Percentiles rank a stretch among this genome's conserved stretches.
Conservation (phyloP, 2,113 vertebrate species). For the Ancistrus triradiatus region DNA sequence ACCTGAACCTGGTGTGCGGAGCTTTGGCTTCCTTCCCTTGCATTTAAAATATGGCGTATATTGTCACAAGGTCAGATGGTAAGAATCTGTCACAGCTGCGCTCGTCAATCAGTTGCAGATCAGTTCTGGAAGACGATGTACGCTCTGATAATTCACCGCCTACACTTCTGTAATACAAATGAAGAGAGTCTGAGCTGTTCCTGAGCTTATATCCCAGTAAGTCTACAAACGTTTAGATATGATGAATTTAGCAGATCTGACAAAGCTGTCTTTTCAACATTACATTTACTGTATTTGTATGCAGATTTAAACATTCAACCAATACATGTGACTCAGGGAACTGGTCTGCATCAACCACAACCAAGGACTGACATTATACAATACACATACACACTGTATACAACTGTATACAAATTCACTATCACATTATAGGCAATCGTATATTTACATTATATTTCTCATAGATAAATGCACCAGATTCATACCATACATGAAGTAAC, state of each 20-base stretch:
- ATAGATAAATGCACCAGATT: too few species aligned
- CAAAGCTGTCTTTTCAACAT: neutral
- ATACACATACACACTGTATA: too few species aligned
- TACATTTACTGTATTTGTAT: neutral
- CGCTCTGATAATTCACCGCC: slow-evolving; percentile 10
- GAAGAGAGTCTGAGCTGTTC: slow-evolving; percentile 6
- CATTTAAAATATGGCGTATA: slow-evolving; percentile 77
- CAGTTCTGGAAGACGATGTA: neutral
- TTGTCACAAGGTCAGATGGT: slow-evolving; percentile 70
- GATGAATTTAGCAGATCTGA: neutral
- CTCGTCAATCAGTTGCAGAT: neutral
- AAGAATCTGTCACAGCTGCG: slow-evolving; percentile 23
- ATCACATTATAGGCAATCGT: too few species aligned
- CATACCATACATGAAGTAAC: too few species aligned
- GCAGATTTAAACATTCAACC: slow-evolving; percentile 6
- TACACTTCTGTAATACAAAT: neutral
- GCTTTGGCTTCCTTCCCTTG: slow-evolving; percentile 76
- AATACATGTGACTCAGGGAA: slow-evolving; percentile 18
- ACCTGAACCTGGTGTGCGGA: slow-evolving; percentile 76
- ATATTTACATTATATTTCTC: too few species aligned
- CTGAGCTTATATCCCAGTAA: neutral
- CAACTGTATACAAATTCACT: too few species aligned
- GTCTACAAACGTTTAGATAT: neutral
- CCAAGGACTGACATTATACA: too few species aligned
- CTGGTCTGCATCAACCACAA: slow-evolving; percentile 12